Percentiles rank a stretch among this genome's conserved stretches.
These are phyloP conservation scores for Drepana falcataria DNA, from an alignment of 2,888 invertebrate genomes.

Conservation along the genomic window DNA sequence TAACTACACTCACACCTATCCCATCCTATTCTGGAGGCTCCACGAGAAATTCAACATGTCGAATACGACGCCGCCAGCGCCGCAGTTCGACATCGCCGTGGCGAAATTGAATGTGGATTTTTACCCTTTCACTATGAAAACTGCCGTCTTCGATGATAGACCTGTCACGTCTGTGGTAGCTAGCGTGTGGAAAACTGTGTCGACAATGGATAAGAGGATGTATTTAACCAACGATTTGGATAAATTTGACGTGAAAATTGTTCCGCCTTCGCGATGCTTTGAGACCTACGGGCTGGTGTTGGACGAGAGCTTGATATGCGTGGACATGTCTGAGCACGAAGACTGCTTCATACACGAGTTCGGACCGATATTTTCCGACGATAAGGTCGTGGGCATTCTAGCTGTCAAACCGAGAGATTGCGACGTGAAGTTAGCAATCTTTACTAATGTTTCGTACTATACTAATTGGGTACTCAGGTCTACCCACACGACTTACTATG, in stretches of 20 bases:
- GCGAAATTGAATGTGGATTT: constrained; percentile 48
- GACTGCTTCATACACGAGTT: constrained; percentile 65
- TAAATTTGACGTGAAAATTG: constrained; percentile 31
- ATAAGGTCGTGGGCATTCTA: constrained; percentile 52
- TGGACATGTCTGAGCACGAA: constrained; percentile 44
- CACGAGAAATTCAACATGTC: constrained; percentile 47
- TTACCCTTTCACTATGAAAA: constrained; percentile 30
- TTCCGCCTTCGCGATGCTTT: constrained; percentile 29
- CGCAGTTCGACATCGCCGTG: constrained; percentile 55
- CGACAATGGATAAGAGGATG: constrained; percentile 54
- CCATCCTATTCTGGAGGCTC: constrained; percentile 53
- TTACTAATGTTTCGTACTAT: constrained; percentile 38
- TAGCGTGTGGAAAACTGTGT: constrained; percentile 60
- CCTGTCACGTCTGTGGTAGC: constrained; percentile 25
- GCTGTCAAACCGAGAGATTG: constrained; percentile 50
- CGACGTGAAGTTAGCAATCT: constrained; percentile 36
- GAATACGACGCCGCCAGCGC: constrained; percentile 17
- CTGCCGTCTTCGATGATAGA: constrained; percentile 40
- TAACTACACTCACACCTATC: constrained; percentile 49
- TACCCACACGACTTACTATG: constrained; percentile 28
- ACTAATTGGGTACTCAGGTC: constrained; percentile 32
- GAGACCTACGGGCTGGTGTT: constrained; percentile 44
- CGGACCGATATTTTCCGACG: constrained; percentile 48
- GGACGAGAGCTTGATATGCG: constrained; percentile 50
- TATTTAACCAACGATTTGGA: constrained; percentile 58